Conservation (phyloP, 2,797 vertebrate genomes). For the Brachyrhaphis roseni region DNA sequence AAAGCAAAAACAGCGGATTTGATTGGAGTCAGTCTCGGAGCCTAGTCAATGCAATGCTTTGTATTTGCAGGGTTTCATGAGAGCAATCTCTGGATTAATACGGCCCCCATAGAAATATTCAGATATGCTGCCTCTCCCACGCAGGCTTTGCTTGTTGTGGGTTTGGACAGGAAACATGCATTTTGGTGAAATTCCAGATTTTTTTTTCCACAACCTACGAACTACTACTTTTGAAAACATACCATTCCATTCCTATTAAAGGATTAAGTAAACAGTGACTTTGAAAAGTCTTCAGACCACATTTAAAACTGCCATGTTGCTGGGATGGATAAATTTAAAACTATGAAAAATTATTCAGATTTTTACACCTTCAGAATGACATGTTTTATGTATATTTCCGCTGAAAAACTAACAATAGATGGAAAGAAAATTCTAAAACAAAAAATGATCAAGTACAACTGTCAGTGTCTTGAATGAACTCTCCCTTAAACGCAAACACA, state of each 20-base stretch:
- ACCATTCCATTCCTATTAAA: neutral
- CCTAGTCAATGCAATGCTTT: constrained; percentile 22
- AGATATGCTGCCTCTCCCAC: constrained; percentile 28
- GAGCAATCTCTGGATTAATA: constrained; percentile 40
- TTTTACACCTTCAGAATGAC: too few relatives aligned
- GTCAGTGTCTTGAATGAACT: too few relatives aligned
- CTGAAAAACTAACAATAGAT: too few relatives aligned
- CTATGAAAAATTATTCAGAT: neutral
- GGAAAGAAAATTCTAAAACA: too few relatives aligned
- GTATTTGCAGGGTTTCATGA: constrained; percentile 23
- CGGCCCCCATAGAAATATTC: constrained; percentile 17
- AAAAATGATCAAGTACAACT: too few relatives aligned
- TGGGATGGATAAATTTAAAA: neutral
- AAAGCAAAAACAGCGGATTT: constrained; percentile 19
- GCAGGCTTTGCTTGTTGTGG: constrained; percentile 2
- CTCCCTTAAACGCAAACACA: neutral
- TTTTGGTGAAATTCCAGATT: neutral
- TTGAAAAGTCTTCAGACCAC: neutral
- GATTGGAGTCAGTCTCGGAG: constrained; percentile 7
- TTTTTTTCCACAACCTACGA: neutral
- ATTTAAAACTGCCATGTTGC: neutral
- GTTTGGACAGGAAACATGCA: neutral
- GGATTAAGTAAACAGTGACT: neutral
- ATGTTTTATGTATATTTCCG: too few relatives aligned
- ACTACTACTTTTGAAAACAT: neutral